Evolutionary conservation across 1,140 invertebrate genomes (phyloP).

Genomic region (Papilio xuthus): DNA sequence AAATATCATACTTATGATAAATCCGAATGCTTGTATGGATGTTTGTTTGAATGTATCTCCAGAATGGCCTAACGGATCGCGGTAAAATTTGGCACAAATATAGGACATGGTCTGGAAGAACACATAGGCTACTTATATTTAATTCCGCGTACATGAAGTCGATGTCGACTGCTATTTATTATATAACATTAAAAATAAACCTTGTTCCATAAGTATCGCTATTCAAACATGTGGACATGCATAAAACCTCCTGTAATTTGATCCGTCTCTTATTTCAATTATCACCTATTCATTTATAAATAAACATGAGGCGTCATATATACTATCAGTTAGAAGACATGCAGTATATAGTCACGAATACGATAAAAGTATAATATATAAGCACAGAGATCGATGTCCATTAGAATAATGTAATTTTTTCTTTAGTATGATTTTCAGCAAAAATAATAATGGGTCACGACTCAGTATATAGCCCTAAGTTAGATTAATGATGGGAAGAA

Average conservation of each 20-base stretch:
- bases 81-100: no score
- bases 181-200: not conserved
- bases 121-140: no score
- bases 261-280: not conserved
- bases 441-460: conserved; percentile 1
- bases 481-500: conserved; percentile 19
- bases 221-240: no score
- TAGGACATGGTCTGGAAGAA: no score
- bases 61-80: no score
- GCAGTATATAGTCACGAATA: not conserved
- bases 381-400: not conserved
- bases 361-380: no score
- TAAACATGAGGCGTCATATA: not conserved
- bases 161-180: no score
- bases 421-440: not conserved
- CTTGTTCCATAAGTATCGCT: not conserved
- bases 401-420: not conserved
- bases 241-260: not conserved
- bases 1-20: no score
- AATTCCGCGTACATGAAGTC: no score
- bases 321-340: not conserved
- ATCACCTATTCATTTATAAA: not conserved
- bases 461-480: not conserved
- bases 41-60: no score
- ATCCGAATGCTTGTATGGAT: no score